Evolutionary conservation across 2,888 invertebrate species (phyloP).

Genomic region (Polyploca ridens): DNA sequence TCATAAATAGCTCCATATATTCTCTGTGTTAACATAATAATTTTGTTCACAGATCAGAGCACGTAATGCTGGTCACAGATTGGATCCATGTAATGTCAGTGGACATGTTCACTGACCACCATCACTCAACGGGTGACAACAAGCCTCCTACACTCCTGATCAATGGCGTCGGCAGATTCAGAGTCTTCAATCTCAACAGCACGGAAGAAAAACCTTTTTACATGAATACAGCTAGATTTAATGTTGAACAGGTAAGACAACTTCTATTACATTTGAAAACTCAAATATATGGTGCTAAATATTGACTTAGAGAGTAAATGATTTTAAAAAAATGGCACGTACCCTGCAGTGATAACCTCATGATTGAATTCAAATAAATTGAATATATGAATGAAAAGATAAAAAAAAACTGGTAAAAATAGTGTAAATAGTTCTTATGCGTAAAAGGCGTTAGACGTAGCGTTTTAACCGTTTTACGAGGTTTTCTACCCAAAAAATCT

Average conservation of each 20-base stretch:
- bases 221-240: slow-evolving; percentile 86
- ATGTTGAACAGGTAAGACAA: slow-evolving; percentile 86
- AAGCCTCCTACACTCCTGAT: slow-evolving; percentile 92
- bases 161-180: slow-evolving; percentile 91
- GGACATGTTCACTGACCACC: slow-evolving; percentile 92
- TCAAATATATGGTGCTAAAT: too few relatives aligned
- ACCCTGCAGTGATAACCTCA: too few relatives aligned
- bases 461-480: too few relatives aligned
- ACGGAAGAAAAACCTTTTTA: slow-evolving; percentile 61
- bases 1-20: too few relatives aligned
- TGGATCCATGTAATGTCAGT: slow-evolving; percentile 91
- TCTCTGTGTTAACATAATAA: not conserved
- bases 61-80: slow-evolving; percentile 91
- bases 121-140: slow-evolving; percentile 92
- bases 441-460: too few relatives aligned
- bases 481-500: too few relatives aligned
- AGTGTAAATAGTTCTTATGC: too few relatives aligned
- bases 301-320: too few relatives aligned
- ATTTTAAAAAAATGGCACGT: too few relatives aligned
- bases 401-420: too few relatives aligned
- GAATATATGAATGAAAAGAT: too few relatives aligned
- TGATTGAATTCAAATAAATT: too few relatives aligned
- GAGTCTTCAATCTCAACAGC: slow-evolving; percentile 56
- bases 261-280: not conserved
- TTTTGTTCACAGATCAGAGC: slow-evolving; percentile 82